Conservation (phyloP, 2,888 invertebrate genomes). For the Drosophila prostipennis region DNA sequence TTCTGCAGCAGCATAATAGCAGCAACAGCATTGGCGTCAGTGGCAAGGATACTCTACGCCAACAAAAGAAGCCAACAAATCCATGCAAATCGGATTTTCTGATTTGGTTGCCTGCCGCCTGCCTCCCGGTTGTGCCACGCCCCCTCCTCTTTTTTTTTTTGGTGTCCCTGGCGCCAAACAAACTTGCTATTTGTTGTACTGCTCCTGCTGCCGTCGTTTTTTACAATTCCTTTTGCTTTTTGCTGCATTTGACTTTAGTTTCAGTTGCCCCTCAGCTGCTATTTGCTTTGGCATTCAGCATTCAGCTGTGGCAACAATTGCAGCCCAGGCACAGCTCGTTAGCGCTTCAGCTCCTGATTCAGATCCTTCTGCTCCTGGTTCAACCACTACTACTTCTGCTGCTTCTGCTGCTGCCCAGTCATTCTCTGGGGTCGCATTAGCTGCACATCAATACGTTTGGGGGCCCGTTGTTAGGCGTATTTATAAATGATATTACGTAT, state of each 20-base stretch:
- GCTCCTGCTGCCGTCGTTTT: conserved; percentile 22
- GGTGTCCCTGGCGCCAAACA: conserved; percentile 38
- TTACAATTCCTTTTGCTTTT: conserved; percentile 53
- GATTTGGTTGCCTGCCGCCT: conserved; percentile 62
- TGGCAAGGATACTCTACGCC: conserved; percentile 72
- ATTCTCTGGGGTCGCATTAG: conserved; percentile 77
- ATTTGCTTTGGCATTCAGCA: conserved; percentile 81
- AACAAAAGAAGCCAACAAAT: conserved; percentile 80
- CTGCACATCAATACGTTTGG: conserved; percentile 74
- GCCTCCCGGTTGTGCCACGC: conserved; percentile 42
- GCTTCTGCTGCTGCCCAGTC: conserved; percentile 49
- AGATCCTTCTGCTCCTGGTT: conserved; percentile 2
- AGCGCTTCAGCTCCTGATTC: conserved; percentile 56
- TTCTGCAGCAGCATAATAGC: conserved; percentile 45
- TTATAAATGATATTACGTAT: conserved; percentile 81
- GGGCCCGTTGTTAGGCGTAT: conserved; percentile 72
- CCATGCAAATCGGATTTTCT: conserved; percentile 83
- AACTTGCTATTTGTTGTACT: conserved; percentile 43
- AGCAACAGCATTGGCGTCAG: conserved; percentile 50
- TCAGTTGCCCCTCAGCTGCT: conserved; percentile 71
- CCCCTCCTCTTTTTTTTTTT: conserved; percentile 5
- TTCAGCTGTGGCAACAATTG: conserved; percentile 79
- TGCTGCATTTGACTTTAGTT: conserved; percentile 73
- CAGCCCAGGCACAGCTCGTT: conserved; percentile 79
- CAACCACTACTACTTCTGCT: not conserved